Evolutionary conservation across 2,797 vertebrate species (phyloP).

Genomic region (Coregonus ussuriensis): DNA sequence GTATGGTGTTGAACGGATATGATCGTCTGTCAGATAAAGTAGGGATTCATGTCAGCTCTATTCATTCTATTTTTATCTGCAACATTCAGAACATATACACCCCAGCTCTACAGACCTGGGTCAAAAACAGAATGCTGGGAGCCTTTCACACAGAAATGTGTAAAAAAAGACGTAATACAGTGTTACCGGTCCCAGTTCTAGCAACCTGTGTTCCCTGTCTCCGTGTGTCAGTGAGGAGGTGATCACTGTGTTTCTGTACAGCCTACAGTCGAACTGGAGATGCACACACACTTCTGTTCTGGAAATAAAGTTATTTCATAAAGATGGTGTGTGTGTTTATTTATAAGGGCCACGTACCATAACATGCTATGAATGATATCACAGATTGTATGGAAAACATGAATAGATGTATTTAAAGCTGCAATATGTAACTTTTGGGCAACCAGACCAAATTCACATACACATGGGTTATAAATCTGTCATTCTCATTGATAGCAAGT

Average conservation of each 20-base stretch:
- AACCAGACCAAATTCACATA: too few species aligned
- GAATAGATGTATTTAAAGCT: background rate
- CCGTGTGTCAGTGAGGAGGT: conserved; percentile 43
- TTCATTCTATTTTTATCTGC: background rate
- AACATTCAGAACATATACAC: background rate
- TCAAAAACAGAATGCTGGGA: background rate
- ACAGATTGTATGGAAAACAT: background rate
- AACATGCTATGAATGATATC: background rate
- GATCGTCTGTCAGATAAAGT: background rate
- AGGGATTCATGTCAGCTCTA: background rate
- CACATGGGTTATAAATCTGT: too few species aligned
- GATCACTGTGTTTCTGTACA: conserved; percentile 72
- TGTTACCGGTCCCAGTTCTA: background rate
- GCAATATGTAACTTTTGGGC: too few species aligned
- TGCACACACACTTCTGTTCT: conserved; percentile 72
- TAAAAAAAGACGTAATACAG: background rate
- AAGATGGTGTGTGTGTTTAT: conserved; percentile 39
- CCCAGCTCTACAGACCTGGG: background rate
- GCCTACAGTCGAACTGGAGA: conserved; percentile 70
- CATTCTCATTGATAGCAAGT: too few species aligned
- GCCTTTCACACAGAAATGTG: background rate
- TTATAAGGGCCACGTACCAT: background rate
- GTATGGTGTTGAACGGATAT: background rate
- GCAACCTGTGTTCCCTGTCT: background rate
- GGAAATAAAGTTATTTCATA: conserved; percentile 84